These are phyloP conservation scores for Cataglyphis albicans DNA, from an alignment of 2,888 invertebrate genomes.

Conservation along the genomic window DNA sequence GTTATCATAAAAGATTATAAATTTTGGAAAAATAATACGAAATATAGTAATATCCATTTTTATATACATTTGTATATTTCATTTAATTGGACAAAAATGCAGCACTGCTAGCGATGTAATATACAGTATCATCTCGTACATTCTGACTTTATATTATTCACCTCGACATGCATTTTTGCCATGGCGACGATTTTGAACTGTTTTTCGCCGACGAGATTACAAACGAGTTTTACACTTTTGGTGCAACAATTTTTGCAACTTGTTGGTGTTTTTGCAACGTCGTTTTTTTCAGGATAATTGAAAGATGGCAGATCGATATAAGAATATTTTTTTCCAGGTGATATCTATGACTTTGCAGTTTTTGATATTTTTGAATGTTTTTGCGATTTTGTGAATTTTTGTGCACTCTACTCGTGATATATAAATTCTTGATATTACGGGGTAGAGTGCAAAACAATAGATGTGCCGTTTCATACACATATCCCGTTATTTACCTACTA, in stretches of 20 bases:
- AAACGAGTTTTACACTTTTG: constrained; percentile 16
- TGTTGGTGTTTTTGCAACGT: constrained; percentile 19
- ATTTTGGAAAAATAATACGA: not conserved
- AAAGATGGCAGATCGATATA: constrained; percentile 8
- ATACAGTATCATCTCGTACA: constrained; percentile 33
- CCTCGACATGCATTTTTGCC: not conserved
- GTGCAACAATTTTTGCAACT: not conserved
- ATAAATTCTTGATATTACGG: not conserved
- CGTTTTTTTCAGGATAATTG: constrained; percentile 21
- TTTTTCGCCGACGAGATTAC: constrained; percentile 3
- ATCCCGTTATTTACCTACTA: constrained; percentile 13
- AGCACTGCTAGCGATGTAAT: constrained; percentile 31
- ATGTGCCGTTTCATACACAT: constrained; percentile 10
- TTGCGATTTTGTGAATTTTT: constrained; percentile 50
- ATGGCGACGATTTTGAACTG: not conserved
- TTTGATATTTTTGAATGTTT: constrained; percentile 58
- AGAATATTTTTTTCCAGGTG: constrained; percentile 22
- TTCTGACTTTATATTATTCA: constrained; percentile 19
- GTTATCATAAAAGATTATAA: not conserved
- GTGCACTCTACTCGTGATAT: not conserved
- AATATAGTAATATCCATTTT: not conserved
- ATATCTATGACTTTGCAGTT: constrained; percentile 8
- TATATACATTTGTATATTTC: not conserved
- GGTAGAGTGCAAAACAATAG: constrained; percentile 23
- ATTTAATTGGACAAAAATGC: constrained; percentile 20